Base-by-base conservation (phyloP, 2,797 vertebrate species). In the Novumbra hubbsi region DNA sequence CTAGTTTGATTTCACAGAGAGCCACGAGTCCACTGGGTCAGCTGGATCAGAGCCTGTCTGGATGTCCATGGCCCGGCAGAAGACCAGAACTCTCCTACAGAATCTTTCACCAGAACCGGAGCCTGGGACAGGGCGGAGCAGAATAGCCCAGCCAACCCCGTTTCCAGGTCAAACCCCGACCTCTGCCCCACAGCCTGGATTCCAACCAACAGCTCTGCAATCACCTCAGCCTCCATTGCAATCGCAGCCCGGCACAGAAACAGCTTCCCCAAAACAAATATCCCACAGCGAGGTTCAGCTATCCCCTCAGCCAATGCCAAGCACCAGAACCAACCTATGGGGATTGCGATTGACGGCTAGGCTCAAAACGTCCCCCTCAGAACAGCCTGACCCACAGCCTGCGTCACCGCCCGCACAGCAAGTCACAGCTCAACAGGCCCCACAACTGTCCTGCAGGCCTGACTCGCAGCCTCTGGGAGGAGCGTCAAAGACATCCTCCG, bases 21-120 rank as follows among this genome's bases (percentile, higher is more conserved):
- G 3, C 76, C 76, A 11, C 5, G 63, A 24, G 55, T 57, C 63
- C 63, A 14, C 38, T 21, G 66, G 32, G 32, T n/a, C n/a, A 17
- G 16, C n/a, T 69, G 21, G 16, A 21, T 41, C 71, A 14, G 76
- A 89, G 27, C 93, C 93, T 4, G 81, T 85, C 64, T 95, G 94
- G 94, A 90, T 93, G 84, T 92, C 88, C 57, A 78, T 92, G 21
- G 88, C 90, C 0, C 87, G 88, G 49, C 94, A 94, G 71, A 95
- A 92, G 73, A 89, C 88, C 49, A 84, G 80, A 65, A 88, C 87
- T 19, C 7, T 75, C 1, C 92, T 93, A 65, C 88, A 90, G 72
- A 89, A 88, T 0, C 70, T 79, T 0, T 71, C n/a, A n/a, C 68
- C 48, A 38, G 16, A n/a, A 6, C 32, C 17, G 16, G 16, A 49